A percentile compares a stretch with the other conserved stretches of the same genome.
These are phyloP conservation scores for Drosophila peninsularis DNA, from an alignment of 2,888 invertebrate genomes.

Conservation along the genomic window DNA sequence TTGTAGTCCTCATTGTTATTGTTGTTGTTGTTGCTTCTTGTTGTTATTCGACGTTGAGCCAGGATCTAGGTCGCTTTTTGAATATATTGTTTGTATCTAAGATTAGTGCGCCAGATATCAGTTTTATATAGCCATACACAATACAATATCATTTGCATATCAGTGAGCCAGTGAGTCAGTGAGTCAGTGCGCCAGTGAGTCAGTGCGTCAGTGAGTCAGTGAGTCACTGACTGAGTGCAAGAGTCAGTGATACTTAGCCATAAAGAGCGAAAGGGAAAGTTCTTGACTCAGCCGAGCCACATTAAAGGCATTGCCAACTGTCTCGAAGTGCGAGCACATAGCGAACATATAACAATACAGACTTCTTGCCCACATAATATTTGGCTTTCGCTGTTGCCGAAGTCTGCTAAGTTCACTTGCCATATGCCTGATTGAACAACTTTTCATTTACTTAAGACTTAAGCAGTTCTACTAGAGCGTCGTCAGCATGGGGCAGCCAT, in stretches of 20 bases:
- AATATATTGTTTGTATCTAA: slow-evolving; percentile 78
- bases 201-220: slow-evolving; percentile 19
- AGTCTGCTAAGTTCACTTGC: neutral
- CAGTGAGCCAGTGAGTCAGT: slow-evolving; percentile 31
- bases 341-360: neutral
- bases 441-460: neutral
- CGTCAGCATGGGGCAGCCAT: no score
- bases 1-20: slow-evolving; percentile 61
- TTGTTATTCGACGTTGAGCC: slow-evolving; percentile 59
- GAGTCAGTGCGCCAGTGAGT: slow-evolving; percentile 24
- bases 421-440: neutral
- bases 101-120: slow-evolving; percentile 77
- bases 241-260: slow-evolving; percentile 10
- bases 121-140: slow-evolving; percentile 71
- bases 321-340: slow-evolving; percentile 1
- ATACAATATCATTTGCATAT: slow-evolving; percentile 74
- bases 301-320: slow-evolving; percentile 23
- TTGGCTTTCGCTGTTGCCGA: neutral
- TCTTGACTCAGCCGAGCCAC: slow-evolving; percentile 12
- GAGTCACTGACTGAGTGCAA: slow-evolving; percentile 8
- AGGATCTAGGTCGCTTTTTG: slow-evolving; percentile 78
- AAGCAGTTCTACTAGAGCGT: neutral
- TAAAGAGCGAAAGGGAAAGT: slow-evolving; percentile 9
- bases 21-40: slow-evolving; percentile 43
- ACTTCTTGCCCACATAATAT: neutral